Evolutionary conservation across 2,797 vertebrate genomes (phyloP), one percentile per base, ranked within the genome.

Genomic region (Enteromius unitaeniatus): DNA sequence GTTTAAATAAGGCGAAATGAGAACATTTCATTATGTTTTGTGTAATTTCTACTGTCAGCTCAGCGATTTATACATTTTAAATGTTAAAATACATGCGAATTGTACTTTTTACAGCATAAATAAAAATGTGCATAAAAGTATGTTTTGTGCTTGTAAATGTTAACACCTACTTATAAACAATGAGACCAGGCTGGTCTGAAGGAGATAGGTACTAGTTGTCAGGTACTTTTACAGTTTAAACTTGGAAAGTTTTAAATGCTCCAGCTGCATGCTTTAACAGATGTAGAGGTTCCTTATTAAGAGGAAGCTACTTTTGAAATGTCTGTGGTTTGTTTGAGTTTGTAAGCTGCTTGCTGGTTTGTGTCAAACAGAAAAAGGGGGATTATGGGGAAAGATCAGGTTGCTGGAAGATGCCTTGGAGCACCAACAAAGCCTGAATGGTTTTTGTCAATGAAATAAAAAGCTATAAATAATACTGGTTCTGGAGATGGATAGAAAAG

Each of bases 401-500:
- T 77, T 70, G 76, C 60, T 81, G 78, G 19, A 68, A 28, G 70
- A 58, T 79, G 51, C 42, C 75, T 84, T 58, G 51, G 17, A 82
- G 58, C 26, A 76, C 69, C 72, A 85, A 79, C 67, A 79, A 70
- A 60, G 47, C 60, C 17, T 78, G 37, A 75, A 81, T 88, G 80
- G 37, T 82, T 76, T 86, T 85, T 49, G 73, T 87, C 85, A 78
- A 23, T 74, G 72, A 87, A 88, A 87, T 28, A 83, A 49, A 82
- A 79, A 78, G 70, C 77, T 68, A 49, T 69, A 75, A 82, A 78
- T 76, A 74, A 67, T 81, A 80, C 79, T 70, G 28, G 51, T 64
- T 7, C 31, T 72, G 51, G 62, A 60, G 42, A 74, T 19, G 62
- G 7, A 45, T 42, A 74, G 10, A 34, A 45, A 53, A 31, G 14